Conservation (phyloP, 2,113 vertebrate genomes). For the Salvelinus namaycush region DNA sequence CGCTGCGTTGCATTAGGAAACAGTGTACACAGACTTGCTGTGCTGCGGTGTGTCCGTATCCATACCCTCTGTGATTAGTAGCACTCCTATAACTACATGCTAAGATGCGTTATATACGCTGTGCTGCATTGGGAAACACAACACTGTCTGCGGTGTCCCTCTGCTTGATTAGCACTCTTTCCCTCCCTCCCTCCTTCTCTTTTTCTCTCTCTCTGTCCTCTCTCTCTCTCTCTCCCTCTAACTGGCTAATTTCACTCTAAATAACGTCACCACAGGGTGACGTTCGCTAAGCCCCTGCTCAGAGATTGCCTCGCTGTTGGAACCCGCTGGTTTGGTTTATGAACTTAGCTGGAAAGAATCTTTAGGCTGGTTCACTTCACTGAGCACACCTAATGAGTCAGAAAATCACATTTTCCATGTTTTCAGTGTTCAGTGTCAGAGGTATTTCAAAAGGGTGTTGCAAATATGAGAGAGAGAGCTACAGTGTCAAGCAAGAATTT, state of each 20-base stretch:
- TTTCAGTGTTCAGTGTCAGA: conserved; percentile 58
- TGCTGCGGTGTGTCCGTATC: not conserved
- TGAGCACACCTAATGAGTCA: conserved; percentile 72
- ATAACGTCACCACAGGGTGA: conserved; percentile 59
- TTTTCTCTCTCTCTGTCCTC: not conserved
- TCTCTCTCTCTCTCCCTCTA: conserved; percentile 16
- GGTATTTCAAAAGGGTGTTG: not conserved
- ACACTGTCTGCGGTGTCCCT: not conserved
- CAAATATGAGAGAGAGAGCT: not conserved
- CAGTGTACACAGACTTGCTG: not conserved
- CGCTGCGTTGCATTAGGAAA: conserved; percentile 52
- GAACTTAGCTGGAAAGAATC: conserved; percentile 72
- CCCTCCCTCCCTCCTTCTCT: conserved; percentile 23
- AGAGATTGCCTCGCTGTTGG: conserved; percentile 54
- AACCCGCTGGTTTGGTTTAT: conserved; percentile 48
- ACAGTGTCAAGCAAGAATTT: not conserved
- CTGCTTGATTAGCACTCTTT: conserved; percentile 45
- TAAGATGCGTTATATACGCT: not conserved
- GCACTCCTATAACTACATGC: not conserved
- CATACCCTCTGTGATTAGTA: not conserved
- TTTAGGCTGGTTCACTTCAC: conserved; percentile 63
- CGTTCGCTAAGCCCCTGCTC: conserved; percentile 40
- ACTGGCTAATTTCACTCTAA: conserved; percentile 58
- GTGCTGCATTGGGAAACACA: too few relatives aligned
- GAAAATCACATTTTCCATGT: conserved; percentile 65